Base-by-base conservation (phyloP, 2,888 invertebrate species). In the Malacosoma neustria region DNA sequence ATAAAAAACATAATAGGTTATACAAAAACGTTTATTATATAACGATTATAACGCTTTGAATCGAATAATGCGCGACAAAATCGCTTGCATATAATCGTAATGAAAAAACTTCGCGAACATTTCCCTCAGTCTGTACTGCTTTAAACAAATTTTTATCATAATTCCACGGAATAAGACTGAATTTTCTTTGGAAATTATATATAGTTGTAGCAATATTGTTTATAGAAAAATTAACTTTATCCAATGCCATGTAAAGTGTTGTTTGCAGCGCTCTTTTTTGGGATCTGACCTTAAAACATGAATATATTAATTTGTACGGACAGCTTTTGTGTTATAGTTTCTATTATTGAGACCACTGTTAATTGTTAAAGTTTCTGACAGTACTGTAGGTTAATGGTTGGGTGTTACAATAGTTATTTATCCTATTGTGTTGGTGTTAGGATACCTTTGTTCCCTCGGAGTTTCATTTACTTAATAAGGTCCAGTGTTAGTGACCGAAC, bases 291-390 rank as follows among this genome's bases (percentile, higher is more conserved):
- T 76, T 62, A 57, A 60, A 22, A 9, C 22, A 61, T 72, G 75
- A 75, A 79, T 79, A 76, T 72, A 81, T 81, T 81, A 79, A 80
- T 82, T 80, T 81, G 79, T 76, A 72, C 66, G 66, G 61, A 55
- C 57, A 61, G 42, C 63, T 45, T 69, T 79, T 81, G 69, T 80
- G 57, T 61, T 60, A 62, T 71, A 80, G 76, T 79, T 80, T 79
- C 76, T 74, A 79, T 82, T 77, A 82, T 77, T 73, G 67, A 56
- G 52, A 52, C 59, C 52, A 49, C 61, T 62, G 66, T 73, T 79
- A 76, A 81, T 81, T 80, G 80, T 81, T 69, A 68, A 73, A 79
- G 72, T 75, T 74, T 47, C 62, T 72, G 76, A 74, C 80, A 73
- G 74, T 68, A 70, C 57, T 57, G 50, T 52, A 70, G 67, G 66